A percentile compares a stretch with the other conserved stretches of the same genome.
Evolutionary conservation across 2,888 invertebrate genomes (phyloP).

Genomic region (Cheilosia soror): DNA sequence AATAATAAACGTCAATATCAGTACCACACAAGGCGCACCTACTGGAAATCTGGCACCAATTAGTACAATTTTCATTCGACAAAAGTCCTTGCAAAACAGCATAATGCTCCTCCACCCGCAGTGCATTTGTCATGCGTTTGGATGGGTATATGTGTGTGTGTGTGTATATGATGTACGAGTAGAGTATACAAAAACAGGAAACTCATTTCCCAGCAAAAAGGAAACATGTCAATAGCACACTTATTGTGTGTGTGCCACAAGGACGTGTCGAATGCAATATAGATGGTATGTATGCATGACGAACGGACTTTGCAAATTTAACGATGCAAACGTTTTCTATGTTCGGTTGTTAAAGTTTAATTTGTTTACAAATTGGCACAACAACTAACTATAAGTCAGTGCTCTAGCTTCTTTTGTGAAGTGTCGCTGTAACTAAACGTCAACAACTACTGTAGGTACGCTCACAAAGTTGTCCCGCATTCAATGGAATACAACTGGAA

Average conservation of each 20-base stretch:
- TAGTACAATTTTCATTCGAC: conserved; percentile 50
- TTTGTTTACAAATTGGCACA: conserved; percentile 65
- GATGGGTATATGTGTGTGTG: neutral
- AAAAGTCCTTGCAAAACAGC: conserved; percentile 50
- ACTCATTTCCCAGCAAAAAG: conserved; percentile 71
- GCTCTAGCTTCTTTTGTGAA: neutral
- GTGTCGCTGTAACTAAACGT: conserved; percentile 10
- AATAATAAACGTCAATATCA: conserved; percentile 18
- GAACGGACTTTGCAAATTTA: conserved; percentile 53
- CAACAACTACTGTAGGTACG: neutral
- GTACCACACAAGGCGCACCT: neutral
- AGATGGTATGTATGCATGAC: neutral
- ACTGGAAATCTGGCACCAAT: conserved; percentile 54
- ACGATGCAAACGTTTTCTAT: conserved; percentile 44
- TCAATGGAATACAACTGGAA: conserved; percentile 12
- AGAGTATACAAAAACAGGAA: conserved; percentile 58
- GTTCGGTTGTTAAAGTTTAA: conserved; percentile 54
- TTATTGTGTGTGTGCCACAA: conserved; percentile 60
- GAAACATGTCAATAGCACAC: conserved; percentile 69
- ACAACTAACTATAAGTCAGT: conserved; percentile 23
- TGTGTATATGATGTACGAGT: too few relatives aligned
- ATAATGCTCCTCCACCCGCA: conserved; percentile 26
- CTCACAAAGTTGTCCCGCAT: neutral
- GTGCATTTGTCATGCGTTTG: neutral
- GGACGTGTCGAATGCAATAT: conserved; percentile 50